Evolutionary conservation across 1,140 invertebrate genomes (phyloP).

Genomic region (fruit fly (Drosophila melanogaster)): Release_6_plus_ISO1_MT NT_037436.4:13673501-13674000

Average conservation of each 20-base stretch:
- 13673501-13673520: constrained; percentile 76
- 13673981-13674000: constrained; percentile 82
- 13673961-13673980: constrained; percentile 84
- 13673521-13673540: constrained; percentile 43
- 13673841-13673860: constrained; percentile 32
- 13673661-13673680: constrained; percentile 29
- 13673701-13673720: constrained; percentile 1
- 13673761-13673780: constrained; percentile 69
- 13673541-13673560: constrained; percentile 11
- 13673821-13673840: constrained; percentile 39
- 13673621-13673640: constrained; percentile 66
- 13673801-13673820: constrained; percentile 42
- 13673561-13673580: constrained; percentile 23
- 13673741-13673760: constrained; percentile 78
- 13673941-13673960: constrained; percentile 64
- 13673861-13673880: constrained; percentile 50
- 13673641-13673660: constrained; percentile 68
- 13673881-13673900: constrained; percentile 79
- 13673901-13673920: constrained; percentile 62
- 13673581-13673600: constrained; percentile 63
- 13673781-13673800: constrained; percentile 67
- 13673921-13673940: constrained; percentile 18
- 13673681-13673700: neutral
- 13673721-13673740: constrained; percentile 63
- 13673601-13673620: constrained; percentile 48